A percentile compares a stretch with the other conserved stretches of the same genome.
Evolutionary conservation across 2,113 vertebrate genomes (phyloP).

Genomic region (Diphyllodes magnificus): DNA sequence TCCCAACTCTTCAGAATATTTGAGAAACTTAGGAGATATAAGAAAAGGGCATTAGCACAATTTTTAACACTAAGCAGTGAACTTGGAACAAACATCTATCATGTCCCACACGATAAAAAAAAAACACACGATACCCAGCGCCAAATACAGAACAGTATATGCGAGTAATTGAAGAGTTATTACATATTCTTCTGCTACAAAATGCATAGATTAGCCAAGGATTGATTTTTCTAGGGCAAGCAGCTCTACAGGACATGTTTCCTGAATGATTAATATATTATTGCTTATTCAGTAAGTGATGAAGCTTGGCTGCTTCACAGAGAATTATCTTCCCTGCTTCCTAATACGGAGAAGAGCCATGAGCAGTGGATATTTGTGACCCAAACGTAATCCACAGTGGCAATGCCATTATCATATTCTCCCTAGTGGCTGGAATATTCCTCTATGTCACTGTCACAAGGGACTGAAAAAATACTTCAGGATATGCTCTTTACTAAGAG

Average conservation of each 20-base stretch:
- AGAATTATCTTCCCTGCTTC: background rate
- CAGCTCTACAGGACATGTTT: background rate
- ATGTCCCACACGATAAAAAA: background rate
- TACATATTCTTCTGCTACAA: background rate
- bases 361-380: background rate
- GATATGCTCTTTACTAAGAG: background rate
- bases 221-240: background rate
- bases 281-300: background rate
- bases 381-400: background rate
- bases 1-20: background rate
- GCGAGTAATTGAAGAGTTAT: background rate
- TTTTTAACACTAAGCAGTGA: too few species aligned
- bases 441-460: background rate
- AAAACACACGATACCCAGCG: fast-evolving
- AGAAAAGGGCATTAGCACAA: background rate
- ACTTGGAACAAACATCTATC: background rate
- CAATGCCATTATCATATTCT: background rate
- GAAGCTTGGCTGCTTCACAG: background rate
- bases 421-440: background rate
- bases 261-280: background rate
- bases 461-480: background rate
- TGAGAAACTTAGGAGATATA: background rate
- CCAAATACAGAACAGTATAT: background rate
- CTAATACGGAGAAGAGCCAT: background rate
- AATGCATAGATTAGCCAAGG: background rate